These are phyloP conservation scores for Chelon labrosus DNA, from an alignment of 2,797 vertebrate genomes.

Conservation along the genomic window DNA sequence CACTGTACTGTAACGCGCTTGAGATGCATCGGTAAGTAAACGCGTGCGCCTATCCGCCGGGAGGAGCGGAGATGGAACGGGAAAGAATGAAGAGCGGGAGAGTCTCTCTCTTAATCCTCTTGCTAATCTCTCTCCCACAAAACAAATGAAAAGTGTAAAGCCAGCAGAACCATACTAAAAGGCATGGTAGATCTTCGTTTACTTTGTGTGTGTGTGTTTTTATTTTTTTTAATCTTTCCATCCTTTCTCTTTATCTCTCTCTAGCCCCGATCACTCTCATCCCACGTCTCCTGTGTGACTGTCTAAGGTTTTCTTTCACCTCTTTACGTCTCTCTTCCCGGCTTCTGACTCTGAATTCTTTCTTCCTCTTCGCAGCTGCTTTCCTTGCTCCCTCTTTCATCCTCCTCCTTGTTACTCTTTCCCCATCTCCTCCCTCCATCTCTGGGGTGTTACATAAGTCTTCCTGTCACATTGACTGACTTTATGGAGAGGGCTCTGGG, in stretches of 20 bases:
- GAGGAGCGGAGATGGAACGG: conserved; percentile 32
- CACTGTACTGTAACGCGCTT: background rate
- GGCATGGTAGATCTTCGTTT: conserved; percentile 78
- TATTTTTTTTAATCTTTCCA: conserved; percentile 47
- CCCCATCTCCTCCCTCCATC: conserved; percentile 81
- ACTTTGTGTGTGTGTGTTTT: conserved; percentile 73
- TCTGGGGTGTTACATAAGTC: conserved; percentile 82
- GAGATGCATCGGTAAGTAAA: conserved; percentile 25
- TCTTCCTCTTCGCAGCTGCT: conserved; percentile 59
- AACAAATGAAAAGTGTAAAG: conserved; percentile 89
- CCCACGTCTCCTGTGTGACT: conserved; percentile 59
- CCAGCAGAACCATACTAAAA: conserved; percentile 85
- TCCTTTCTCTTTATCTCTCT: conserved; percentile 54
- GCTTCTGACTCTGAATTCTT: conserved; percentile 42
- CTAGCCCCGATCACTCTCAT: conserved; percentile 34
- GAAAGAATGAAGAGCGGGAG: conserved; percentile 71
- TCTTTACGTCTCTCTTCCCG: conserved; percentile 46
- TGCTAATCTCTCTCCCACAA: conserved; percentile 83
- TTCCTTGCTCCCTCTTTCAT: conserved; percentile 66
- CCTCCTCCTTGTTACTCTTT: conserved; percentile 74
- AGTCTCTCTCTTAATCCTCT: conserved; percentile 83
- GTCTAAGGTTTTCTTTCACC: conserved; percentile 50
- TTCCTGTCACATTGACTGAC: conserved; percentile 88
- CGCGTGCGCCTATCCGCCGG: conserved; percentile 21
- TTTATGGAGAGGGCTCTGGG: conserved; percentile 78